Evolutionary conservation across 2,888 invertebrate genomes (phyloP), one percentile per base, ranked within the genome.

Genomic region (Tanaodytes sp.): DNA sequence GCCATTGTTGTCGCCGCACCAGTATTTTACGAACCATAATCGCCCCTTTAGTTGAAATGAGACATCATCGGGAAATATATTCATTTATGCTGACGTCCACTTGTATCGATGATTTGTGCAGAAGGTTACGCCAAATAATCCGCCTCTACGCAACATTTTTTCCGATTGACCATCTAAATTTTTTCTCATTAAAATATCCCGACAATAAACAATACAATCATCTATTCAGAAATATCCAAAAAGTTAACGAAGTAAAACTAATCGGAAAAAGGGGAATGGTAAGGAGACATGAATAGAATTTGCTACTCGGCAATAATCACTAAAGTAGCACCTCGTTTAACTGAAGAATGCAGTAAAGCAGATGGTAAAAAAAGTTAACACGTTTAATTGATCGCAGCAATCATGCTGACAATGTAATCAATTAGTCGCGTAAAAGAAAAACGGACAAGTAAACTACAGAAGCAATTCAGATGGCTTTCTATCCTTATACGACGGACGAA

Each of bases 11-110:
- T 43, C 20, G 43, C 2, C 43, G 61, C 55, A 62, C 61, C 46
- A 57, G 67, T 55, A 67, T 67, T 67, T 62, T 57, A 46, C 19
- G 67, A 67, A 67, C 62, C 51, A 62, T 46, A 67, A 67, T 62
- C 57, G 55, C 23, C 55, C 42, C 48, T 49, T n/a, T n/a, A n/a
- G n/a, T n/a, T n/a, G n/a, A 67, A 67, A 61, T 55, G 43, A 67
- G 49, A 61, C 66, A 43, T 67, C 37, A 57, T 40, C 27, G 43
- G 59, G 46, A n/a, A n/a, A n/a, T 40, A 48, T 18, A 39, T 61
- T 15, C 18, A 59, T 54, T 67, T 67, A 61, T 63, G 63, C 42
- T 40, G 49, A 63, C 49, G 48, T 37, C 19, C 46, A 20, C n/a
- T 52, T 33, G 51, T 36, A 39, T 11, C 5, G 12, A 16, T 11